Conservation (phyloP, 2,888 invertebrate species). For the Drosophila infuscata region DNA sequence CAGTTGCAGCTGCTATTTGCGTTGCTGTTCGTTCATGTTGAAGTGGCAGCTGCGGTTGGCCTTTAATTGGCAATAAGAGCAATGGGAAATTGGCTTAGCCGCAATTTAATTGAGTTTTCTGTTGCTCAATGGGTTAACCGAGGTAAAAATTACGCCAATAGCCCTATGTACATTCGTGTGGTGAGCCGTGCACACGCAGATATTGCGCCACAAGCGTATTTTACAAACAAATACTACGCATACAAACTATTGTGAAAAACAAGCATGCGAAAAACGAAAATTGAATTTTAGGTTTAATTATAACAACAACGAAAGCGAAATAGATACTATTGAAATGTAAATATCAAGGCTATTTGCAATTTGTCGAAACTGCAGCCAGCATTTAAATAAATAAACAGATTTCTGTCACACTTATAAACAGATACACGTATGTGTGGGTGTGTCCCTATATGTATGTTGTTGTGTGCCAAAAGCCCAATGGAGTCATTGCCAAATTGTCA, state of each 20-base stretch:
- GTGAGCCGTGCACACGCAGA: background rate
- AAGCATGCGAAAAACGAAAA: conserved; percentile 8
- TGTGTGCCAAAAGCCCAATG: conserved; percentile 47
- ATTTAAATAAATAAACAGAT: conserved; percentile 51
- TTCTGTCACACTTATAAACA: conserved; percentile 38
- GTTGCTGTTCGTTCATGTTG: background rate
- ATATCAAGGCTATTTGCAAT: conserved; percentile 23
- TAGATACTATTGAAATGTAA: conserved; percentile 22
- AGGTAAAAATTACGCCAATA: conserved; percentile 1
- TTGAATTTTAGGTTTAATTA: conserved; percentile 37
- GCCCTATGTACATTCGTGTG: background rate
- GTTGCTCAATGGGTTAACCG: conserved; percentile 15
- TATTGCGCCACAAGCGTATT: conserved; percentile 6
- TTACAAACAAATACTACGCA: conserved; percentile 37
- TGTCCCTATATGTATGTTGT: background rate
- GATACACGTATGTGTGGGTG: background rate
- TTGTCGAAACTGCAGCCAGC: conserved; percentile 29
- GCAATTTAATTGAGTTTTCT: conserved; percentile 67
- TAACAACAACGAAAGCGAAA: conserved; percentile 27
- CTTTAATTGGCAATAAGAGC: conserved; percentile 46
- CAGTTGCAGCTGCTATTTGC: conserved; percentile 15
- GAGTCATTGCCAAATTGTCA: conserved; percentile 65
- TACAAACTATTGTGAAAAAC: background rate
- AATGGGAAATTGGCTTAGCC: conserved; percentile 44
- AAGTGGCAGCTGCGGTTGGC: conserved; percentile 22